phyloP scores from a whole-genome alignment of 2,113 vertebrate species.

The Rana temporaria region DNA sequence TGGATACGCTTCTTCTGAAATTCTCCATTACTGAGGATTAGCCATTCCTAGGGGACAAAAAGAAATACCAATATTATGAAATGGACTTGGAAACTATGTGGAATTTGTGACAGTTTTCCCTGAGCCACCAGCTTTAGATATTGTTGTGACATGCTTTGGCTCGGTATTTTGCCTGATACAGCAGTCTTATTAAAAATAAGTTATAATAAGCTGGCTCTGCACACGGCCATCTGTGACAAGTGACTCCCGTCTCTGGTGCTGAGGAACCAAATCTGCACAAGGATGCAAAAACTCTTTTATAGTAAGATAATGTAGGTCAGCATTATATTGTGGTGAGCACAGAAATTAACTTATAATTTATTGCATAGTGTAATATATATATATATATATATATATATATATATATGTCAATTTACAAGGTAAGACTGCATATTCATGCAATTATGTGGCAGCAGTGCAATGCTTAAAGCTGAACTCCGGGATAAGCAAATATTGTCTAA shows the following conservation, averaged over 20 bases:
- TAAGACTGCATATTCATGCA: no score
- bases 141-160: constrained; percentile 26
- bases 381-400: no score
- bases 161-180: neutral
- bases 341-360: no score
- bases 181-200: constrained; percentile 21
- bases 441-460: no score
- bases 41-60: no score
- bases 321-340: neutral
- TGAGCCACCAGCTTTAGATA: neutral
- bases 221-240: constrained; percentile 37
- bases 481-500: no score
- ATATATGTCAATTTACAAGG: no score
- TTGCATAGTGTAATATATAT: no score
- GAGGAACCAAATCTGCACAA: constrained; percentile 6
- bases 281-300: neutral
- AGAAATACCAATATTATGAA: constrained; percentile 10
- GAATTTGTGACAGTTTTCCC: neutral
- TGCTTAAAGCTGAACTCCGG: no score
- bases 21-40: no score
- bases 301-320: neutral
- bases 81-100: neutral
- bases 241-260: constrained; percentile 8
- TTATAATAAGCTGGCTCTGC: constrained; percentile 35
- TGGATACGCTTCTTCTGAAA: no score